Evolutionary conservation across 2,888 invertebrate genomes (phyloP).

Genomic region (Hipparchia sbordonii): DNA sequence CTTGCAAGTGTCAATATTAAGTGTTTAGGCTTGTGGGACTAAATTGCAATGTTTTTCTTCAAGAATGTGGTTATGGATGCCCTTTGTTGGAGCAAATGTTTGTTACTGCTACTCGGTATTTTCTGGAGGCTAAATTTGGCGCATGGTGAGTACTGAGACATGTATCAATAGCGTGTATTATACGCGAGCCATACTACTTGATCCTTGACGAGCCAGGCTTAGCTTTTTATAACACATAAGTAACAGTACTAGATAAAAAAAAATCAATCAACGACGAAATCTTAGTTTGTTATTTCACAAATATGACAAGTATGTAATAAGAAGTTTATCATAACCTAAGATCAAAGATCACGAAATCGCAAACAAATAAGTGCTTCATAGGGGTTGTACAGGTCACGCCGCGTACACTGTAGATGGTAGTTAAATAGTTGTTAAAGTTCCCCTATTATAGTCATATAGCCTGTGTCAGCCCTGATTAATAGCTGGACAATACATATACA

Average conservation of each 20-base stretch:
- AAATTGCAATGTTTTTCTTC: constrained; percentile 60
- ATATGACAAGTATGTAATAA: not conserved
- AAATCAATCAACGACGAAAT: not conserved
- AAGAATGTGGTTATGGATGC: constrained; percentile 66
- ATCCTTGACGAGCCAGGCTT: not conserved
- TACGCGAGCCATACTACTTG: not conserved
- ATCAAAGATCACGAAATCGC: constrained; percentile 19
- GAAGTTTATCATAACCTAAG: constrained; percentile 11
- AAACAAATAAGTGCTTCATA: constrained; percentile 11
- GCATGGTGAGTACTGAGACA: constrained; percentile 58
- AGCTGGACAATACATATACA: no score
- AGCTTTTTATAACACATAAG: not conserved
- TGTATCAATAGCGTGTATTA: not conserved
- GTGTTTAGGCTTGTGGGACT: constrained; percentile 60
- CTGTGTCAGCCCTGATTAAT: not conserved
- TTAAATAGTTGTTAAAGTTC: not conserved
- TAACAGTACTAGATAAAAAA: not conserved
- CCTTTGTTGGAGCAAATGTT: constrained; percentile 63
- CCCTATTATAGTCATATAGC: not conserved
- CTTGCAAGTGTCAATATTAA: constrained; percentile 60
- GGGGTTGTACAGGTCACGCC: not conserved
- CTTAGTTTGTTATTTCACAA: not conserved
- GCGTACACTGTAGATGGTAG: not conserved
- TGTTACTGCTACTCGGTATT: constrained; percentile 60
- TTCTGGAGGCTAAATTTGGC: constrained; percentile 59